These are phyloP conservation scores for Notarius lentiginosus DNA, from an alignment of 2,113 vertebrate species.

Conservation along the genomic window DNA sequence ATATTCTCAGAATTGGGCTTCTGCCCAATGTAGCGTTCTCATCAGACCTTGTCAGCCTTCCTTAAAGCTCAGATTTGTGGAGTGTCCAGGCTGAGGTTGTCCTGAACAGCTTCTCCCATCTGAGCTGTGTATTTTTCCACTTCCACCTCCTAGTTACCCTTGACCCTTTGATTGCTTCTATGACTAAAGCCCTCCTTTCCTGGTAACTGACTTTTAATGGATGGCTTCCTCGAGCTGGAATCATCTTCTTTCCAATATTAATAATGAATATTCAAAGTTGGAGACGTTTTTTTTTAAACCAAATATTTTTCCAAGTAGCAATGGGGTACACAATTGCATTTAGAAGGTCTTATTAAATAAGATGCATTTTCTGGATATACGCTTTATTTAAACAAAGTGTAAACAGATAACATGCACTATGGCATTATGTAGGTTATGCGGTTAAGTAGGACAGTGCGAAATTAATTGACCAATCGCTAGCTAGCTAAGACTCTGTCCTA, in stretches of 20 bases:
- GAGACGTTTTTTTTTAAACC: background rate
- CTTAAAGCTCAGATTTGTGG: background rate
- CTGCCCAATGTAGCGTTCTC: background rate
- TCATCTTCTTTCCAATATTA: background rate
- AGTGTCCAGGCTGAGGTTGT: background rate
- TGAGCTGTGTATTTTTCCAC: background rate
- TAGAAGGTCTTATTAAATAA: background rate
- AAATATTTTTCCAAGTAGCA: background rate
- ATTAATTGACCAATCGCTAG: background rate
- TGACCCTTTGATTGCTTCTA: background rate
- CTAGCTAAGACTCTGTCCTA: background rate
- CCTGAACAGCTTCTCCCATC: background rate
- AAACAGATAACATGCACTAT: background rate
- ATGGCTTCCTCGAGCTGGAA: background rate
- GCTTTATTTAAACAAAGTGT: background rate
- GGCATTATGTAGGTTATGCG: background rate
- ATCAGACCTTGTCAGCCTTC: background rate
- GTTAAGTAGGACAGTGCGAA: background rate
- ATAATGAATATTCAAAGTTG: no score
- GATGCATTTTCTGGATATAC: background rate
- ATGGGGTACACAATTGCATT: background rate
- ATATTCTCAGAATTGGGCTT: background rate
- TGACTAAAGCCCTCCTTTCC: background rate
- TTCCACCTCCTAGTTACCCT: background rate
- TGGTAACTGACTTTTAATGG: background rate